A percentile compares a stretch with the other conserved stretches of the same genome.
Conservation (phyloP, 2,888 invertebrate species). For the Ceratothoa steindachneri region DNA sequence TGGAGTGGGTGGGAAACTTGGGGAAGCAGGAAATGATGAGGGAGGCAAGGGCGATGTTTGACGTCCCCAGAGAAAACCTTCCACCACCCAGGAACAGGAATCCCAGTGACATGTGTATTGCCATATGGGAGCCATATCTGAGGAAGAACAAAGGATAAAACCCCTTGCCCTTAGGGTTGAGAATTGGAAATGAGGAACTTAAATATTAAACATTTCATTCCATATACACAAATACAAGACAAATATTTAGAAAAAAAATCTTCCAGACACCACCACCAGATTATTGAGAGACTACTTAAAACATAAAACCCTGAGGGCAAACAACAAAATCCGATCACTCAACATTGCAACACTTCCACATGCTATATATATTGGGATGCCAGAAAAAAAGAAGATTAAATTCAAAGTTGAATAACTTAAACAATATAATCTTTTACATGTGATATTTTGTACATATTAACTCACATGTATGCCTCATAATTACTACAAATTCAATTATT, state of each 20-base stretch:
- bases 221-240: neutral
- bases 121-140: conserved; percentile 87
- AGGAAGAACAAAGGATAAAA: conserved; percentile 51
- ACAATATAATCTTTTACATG: no score
- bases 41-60: conserved; percentile 80
- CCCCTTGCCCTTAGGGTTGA: neutral
- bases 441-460: no score
- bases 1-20: conserved; percentile 91
- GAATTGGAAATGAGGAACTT: neutral
- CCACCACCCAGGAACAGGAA: conserved; percentile 91
- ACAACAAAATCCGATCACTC: no score
- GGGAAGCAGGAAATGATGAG: conserved; percentile 92
- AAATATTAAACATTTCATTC: neutral
- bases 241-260: neutral
- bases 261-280: neutral
- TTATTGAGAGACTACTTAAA: no score
- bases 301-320: no score
- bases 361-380: no score
- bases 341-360: no score
- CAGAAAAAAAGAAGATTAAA: no score
- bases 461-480: no score
- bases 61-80: conserved; percentile 74
- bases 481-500: no score
- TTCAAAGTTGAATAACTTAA: no score
- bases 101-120: conserved; percentile 91